Percentiles rank a stretch among this genome's conserved stretches.
phyloP scores from a whole-genome alignment of 2,888 invertebrate species.

The Bibio marci region DNA sequence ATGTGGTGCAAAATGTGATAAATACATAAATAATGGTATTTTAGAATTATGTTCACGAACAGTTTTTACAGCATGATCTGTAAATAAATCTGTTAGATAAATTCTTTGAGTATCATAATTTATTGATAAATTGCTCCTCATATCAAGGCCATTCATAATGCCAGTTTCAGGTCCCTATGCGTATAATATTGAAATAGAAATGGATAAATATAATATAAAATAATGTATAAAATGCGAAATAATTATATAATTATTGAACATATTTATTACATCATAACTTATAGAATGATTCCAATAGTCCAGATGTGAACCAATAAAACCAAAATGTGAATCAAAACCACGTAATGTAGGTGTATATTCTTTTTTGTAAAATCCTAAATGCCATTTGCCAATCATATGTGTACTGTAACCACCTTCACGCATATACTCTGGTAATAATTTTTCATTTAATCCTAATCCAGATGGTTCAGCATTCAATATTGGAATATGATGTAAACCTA shows the following conservation, averaged over 20 bases:
- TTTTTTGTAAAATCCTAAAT: slow-evolving; percentile 52
- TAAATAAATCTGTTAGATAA: slow-evolving; percentile 57
- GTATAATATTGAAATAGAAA: too few species aligned
- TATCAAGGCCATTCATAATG: slow-evolving; percentile 29
- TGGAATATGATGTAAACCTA: not conserved
- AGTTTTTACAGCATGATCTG: slow-evolving; percentile 42
- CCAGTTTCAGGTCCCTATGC: too few species aligned
- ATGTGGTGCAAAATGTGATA: slow-evolving; percentile 69
- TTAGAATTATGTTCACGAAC: slow-evolving; percentile 38
- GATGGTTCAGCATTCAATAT: not conserved
- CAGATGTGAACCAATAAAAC: slow-evolving; percentile 66
- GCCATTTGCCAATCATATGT: slow-evolving; percentile 82
- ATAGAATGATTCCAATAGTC: slow-evolving; percentile 59
- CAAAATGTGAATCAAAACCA: slow-evolving; percentile 69
- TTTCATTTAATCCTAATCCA: slow-evolving; percentile 41
- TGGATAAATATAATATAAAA: too few species aligned
- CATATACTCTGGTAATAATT: slow-evolving; percentile 49
- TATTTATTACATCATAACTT: too few species aligned
- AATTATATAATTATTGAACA: too few species aligned
- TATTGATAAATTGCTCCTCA: slow-evolving; percentile 32
- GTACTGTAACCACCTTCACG: slow-evolving; percentile 60
- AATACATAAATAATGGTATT: slow-evolving; percentile 57
- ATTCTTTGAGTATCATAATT: slow-evolving; percentile 34
- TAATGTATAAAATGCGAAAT: too few species aligned
- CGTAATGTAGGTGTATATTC: slow-evolving; percentile 45